These are phyloP conservation scores for Coilia nasus DNA, from an alignment of 2,797 vertebrate species.

Conservation along the genomic window DNA sequence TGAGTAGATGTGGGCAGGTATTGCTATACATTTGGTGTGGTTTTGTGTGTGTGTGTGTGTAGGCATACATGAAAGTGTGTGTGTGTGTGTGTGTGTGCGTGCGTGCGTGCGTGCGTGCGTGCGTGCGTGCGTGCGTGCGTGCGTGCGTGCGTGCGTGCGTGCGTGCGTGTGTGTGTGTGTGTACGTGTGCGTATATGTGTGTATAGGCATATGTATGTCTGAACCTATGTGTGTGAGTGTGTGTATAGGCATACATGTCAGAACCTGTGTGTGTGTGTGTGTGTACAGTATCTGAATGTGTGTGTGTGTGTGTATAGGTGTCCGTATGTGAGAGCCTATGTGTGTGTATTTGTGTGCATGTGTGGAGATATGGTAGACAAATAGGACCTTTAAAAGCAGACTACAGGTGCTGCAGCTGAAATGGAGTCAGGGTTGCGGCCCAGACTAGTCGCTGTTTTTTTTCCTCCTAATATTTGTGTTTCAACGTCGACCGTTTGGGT, in stretches of 20 bases:
- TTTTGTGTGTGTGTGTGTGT: not conserved
- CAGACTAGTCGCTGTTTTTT: not conserved
- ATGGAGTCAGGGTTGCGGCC: slow-evolving; percentile 7
- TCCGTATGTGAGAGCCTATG: not conserved
- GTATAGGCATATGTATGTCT: not conserved
- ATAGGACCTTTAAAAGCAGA: slow-evolving; percentile 57
- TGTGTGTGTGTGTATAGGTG: slow-evolving; percentile 4
- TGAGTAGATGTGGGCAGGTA: not conserved
- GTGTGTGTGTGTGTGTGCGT: not conserved
- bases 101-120: not conserved
- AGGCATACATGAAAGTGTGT: not conserved
- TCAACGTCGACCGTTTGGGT: not conserved
- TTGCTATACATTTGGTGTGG: not conserved
- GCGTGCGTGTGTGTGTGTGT: slow-evolving; percentile 19
- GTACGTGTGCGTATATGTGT: not conserved
- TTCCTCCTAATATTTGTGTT: not conserved
- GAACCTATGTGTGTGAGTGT: not conserved
- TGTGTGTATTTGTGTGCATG: slow-evolving; percentile 37
- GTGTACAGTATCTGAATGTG: slow-evolving; percentile 36
- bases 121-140: slow-evolving; percentile 50
- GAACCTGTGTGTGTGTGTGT: not conserved
- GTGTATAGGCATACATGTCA: not conserved
- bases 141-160: slow-evolving; percentile 50
- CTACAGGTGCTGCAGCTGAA: slow-evolving; percentile 63
- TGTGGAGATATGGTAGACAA: slow-evolving; percentile 61